Evolutionary conservation across 2,797 vertebrate genomes (phyloP).

Genomic region (Emydoidea blandingii): DNA sequence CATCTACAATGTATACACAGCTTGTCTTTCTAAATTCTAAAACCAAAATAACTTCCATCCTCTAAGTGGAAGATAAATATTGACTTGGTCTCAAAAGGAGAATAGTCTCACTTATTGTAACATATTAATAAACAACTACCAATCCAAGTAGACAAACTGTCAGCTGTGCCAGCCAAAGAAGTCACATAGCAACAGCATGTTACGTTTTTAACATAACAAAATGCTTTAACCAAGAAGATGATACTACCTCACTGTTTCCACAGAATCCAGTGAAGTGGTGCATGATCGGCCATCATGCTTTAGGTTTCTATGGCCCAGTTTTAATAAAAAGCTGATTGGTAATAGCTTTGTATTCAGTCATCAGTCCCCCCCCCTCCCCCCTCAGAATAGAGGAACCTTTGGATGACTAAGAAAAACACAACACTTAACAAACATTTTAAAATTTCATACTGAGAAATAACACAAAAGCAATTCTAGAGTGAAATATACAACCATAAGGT

Average conservation of each 20-base stretch:
- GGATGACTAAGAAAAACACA: background rate
- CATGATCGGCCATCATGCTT: background rate
- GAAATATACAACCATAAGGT: background rate
- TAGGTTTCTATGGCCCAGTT: background rate
- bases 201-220: conserved; percentile 29
- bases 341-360: background rate
- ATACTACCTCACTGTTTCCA: background rate
- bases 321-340: background rate
- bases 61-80: conserved; percentile 44
- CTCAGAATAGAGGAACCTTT: background rate
- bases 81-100: conserved; percentile 39
- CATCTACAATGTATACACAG: background rate
- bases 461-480: background rate
- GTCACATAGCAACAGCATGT: conserved; percentile 43
- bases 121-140: conserved; percentile 56
- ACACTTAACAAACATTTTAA: background rate
- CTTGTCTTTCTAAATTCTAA: background rate
- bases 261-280: background rate
- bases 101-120: conserved; percentile 23
- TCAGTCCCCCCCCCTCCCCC: background rate
- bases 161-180: conserved; percentile 34
- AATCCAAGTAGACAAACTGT: conserved; percentile 61
- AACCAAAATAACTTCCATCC: background rate
- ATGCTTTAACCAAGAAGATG: background rate
- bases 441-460: background rate